Conservation (phyloP, 2,797 vertebrate genomes). For the Pteropus rufus region DNA sequence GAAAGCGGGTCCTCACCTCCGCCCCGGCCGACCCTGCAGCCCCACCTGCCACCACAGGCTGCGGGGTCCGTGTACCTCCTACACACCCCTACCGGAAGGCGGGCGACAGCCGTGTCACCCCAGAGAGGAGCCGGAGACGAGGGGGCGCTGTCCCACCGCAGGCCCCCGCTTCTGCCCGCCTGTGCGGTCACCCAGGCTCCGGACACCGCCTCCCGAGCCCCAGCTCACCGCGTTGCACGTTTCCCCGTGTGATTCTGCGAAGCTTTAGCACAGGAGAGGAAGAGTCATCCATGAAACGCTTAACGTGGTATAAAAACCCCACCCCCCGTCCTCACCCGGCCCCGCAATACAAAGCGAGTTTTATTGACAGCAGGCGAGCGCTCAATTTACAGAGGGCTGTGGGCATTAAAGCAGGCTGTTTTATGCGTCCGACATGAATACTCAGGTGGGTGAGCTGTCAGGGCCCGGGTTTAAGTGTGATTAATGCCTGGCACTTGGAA, state of each 20-base stretch:
- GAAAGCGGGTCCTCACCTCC: accelerated
- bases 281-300: conserved; percentile 69
- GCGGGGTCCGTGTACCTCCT: conserved; percentile 47
- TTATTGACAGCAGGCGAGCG: conserved; percentile 79
- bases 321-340: not conserved
- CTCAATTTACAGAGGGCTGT: conserved; percentile 78
- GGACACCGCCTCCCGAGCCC: conserved; percentile 66
- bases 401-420: conserved; percentile 80
- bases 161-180: not conserved
- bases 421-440: conserved; percentile 82
- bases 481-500: conserved; percentile 81
- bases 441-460: conserved; percentile 79
- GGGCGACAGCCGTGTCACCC: conserved; percentile 77
- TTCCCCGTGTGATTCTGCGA: conserved; percentile 65
- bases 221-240: conserved; percentile 44
- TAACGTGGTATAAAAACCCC: conserved; percentile 32
- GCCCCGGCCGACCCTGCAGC: not conserved
- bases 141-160: conserved; percentile 73
- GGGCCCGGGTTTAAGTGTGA: conserved; percentile 81
- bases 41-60: not conserved
- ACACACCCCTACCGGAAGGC: conserved; percentile 44
- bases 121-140: conserved; percentile 81
- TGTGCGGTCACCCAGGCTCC: not conserved
- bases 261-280: conserved; percentile 61
- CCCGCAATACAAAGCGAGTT: conserved; percentile 75